Percentiles rank a stretch among this genome's conserved stretches.
Conservation (phyloP, 2,888 invertebrate genomes). For the Lycocerus yunnanus region DNA sequence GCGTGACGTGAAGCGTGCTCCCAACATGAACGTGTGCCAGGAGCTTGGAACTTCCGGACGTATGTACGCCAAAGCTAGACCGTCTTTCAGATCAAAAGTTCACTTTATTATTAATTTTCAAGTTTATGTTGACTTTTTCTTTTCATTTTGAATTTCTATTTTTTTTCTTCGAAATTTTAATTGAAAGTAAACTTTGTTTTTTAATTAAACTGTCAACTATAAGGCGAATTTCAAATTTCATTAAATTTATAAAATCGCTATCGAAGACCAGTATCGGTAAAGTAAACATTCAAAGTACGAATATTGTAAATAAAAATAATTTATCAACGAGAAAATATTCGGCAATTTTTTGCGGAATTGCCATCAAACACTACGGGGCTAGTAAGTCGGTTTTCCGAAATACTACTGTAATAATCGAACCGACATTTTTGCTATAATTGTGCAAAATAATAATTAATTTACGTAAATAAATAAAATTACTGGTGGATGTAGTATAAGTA, state of each 20-base stretch:
- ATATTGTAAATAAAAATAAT: neutral
- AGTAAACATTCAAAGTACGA: neutral
- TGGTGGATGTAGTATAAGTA: neutral
- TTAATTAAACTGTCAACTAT: neutral
- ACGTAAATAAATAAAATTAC: neutral
- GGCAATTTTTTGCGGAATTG: neutral
- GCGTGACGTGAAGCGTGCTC: conserved; percentile 40
- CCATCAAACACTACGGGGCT: neutral
- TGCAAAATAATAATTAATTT: too few relatives aligned
- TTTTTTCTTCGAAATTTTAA: neutral
- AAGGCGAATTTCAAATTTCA: neutral
- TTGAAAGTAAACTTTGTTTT: neutral
- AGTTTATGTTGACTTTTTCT: neutral
- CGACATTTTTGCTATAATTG: too few relatives aligned
- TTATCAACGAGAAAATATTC: neutral
- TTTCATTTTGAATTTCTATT: neutral
- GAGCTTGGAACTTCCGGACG: conserved; percentile 39
- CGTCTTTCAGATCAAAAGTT: neutral
- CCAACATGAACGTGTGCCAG: conserved; percentile 35
- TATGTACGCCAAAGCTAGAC: conserved; percentile 16
- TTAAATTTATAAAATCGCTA: neutral
- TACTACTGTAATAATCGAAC: too few relatives aligned
- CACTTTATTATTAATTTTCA: neutral
- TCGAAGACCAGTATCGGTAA: neutral
- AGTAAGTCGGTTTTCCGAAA: too few relatives aligned